Evolutionary conservation across 2,113 vertebrate species (phyloP).

Genomic region (Equus przewalskii): DNA sequence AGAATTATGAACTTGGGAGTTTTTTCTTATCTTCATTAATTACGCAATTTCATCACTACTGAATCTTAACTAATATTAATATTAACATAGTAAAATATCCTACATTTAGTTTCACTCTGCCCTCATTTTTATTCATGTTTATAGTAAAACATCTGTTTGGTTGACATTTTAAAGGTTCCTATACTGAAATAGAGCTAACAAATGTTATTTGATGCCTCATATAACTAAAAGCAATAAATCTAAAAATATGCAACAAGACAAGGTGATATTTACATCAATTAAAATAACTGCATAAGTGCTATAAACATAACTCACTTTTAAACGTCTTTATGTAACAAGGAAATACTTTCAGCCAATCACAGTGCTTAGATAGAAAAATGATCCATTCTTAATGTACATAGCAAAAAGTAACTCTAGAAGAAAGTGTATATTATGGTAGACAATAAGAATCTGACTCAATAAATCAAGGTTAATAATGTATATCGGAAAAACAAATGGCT

Average conservation of each 20-base stretch:
- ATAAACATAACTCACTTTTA: slow-evolving; percentile 43
- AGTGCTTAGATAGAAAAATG: slow-evolving; percentile 37
- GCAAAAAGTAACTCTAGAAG: slow-evolving; percentile 14
- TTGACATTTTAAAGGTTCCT: slow-evolving; percentile 74
- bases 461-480: background rate
- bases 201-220: slow-evolving; percentile 65
- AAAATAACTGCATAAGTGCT: slow-evolving; percentile 52
- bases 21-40: slow-evolving; percentile 72
- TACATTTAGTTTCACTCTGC: slow-evolving; percentile 18
- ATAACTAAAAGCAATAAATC: slow-evolving; percentile 53
- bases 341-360: slow-evolving; percentile 67
- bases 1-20: background rate
- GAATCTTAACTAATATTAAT: slow-evolving; percentile 64
- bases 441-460: background rate
- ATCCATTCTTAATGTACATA: background rate
- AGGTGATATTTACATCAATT: slow-evolving; percentile 71
- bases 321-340: slow-evolving; percentile 43
- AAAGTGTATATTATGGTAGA: background rate
- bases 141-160: slow-evolving; percentile 59
- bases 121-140: slow-evolving; percentile 72
- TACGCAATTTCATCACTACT: slow-evolving; percentile 73
- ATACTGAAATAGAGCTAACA: slow-evolving; percentile 77
- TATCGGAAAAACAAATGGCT: background rate
- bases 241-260: slow-evolving; percentile 16
- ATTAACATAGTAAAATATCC: slow-evolving; percentile 34